Evolutionary conservation across 2,888 invertebrate genomes (phyloP), one percentile per base, ranked within the genome.

Genomic region (Onchidella celtica): DNA sequence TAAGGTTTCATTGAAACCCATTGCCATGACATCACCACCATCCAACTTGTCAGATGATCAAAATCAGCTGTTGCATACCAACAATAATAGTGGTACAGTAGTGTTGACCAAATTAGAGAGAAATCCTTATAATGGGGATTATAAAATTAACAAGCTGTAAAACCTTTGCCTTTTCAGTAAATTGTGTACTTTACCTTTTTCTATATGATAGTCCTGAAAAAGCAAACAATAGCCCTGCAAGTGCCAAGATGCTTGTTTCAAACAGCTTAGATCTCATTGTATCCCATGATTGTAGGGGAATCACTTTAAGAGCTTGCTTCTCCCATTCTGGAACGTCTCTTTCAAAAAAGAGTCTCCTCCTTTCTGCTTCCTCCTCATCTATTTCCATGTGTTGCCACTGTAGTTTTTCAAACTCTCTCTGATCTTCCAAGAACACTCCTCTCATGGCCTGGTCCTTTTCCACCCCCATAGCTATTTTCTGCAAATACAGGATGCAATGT

Each of bases 251-350:
- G 14, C 9, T 21, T n/a, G 47, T 11, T 32, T 40, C 40, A 3
- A 65, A 4, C 38, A 78, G 78, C 59, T 78, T 78, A 0, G 9
- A 38, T 27, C 14, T 0, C 69, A 78, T 78, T 2, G 17, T 36
- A 9, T 66, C 55, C 34, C 66, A 55, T 34, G 76, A 57, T 36
- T 66, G 65, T 11, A 78, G 40, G 21, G 78, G 78, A 36, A 78
- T 24, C 21, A 38, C 9, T 69, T 78, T 38, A 11, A 78, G 36
- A 69, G 59, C 21, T 27, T 21, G 2, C 9, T 69, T 29, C 17
- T 78, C 78, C 78, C 69, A 78, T 2, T 24, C 27, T n/a, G 78
- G 78, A n/a, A 78, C 69, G 9, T 78, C 61, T 78, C 69, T 59
- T 17, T 36, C 57, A 57, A 63, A 11, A 38, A 68, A 69, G 14